phyloP scores from a whole-genome alignment of 2,113 vertebrate species.

The Leptosomus discolor region DNA sequence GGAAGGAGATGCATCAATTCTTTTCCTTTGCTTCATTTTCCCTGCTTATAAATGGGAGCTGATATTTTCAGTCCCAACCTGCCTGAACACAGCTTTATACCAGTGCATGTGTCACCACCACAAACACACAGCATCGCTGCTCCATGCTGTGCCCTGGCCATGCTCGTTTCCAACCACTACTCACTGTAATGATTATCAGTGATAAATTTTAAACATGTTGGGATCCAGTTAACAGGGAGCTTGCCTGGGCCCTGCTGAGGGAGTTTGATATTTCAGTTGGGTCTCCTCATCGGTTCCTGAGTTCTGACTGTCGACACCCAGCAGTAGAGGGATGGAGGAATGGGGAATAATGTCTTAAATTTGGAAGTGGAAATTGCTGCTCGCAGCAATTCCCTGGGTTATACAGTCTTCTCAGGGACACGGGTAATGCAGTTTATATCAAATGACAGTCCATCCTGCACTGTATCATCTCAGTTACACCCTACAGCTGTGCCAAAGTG shows the following conservation, averaged over 20 bases:
- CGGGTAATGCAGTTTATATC: background rate
- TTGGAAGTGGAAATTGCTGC: background rate
- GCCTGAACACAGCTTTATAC: background rate
- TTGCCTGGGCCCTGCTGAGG: background rate
- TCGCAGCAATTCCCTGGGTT: background rate
- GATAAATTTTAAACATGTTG: background rate
- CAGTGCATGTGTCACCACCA: fast-evolving
- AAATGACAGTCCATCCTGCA: background rate
- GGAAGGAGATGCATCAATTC: background rate
- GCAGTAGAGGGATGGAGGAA: background rate
- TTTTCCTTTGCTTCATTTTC: background rate
- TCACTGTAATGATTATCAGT: background rate
- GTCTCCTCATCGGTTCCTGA: background rate
- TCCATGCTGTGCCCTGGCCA: background rate
- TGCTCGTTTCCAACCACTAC: background rate
- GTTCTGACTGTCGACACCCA: background rate
- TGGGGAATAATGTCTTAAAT: background rate
- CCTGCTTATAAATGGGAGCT: background rate
- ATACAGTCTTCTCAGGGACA: background rate
- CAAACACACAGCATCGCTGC: fast-evolving
- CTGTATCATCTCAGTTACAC: background rate
- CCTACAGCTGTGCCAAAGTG: background rate
- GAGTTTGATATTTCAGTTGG: background rate
- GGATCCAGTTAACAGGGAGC: background rate
- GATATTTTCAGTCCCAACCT: background rate